Evolutionary conservation across 2,797 vertebrate species (phyloP).

Genomic region (Sebastolobus alascanus): DNA sequence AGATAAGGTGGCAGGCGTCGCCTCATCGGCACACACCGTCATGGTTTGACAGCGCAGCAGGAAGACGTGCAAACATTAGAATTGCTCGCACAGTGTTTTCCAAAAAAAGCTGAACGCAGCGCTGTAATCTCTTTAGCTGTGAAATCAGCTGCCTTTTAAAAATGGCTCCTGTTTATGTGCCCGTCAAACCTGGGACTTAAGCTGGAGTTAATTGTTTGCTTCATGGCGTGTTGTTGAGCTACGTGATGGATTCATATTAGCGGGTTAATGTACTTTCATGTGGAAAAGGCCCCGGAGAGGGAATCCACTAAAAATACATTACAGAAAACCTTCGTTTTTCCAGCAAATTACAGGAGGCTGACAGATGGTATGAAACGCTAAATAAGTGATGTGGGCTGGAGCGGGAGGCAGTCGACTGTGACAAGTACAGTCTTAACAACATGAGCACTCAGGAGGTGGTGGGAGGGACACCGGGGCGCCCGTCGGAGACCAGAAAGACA

Average conservation of each 20-base stretch:
- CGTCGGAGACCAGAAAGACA: slow-evolving; percentile 20
- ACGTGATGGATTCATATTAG: slow-evolving; percentile 76
- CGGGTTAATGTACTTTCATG: slow-evolving; percentile 78
- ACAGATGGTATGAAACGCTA: slow-evolving; percentile 72
- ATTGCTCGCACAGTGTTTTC: slow-evolving; percentile 42
- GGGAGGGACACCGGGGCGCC: slow-evolving; percentile 7
- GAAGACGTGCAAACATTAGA: slow-evolving; percentile 64
- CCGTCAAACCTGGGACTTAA: slow-evolving; percentile 76
- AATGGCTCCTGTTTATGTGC: slow-evolving; percentile 74
- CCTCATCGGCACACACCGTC: slow-evolving; percentile 65
- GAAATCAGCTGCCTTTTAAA: slow-evolving; percentile 81
- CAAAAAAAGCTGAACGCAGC: slow-evolving; percentile 68
- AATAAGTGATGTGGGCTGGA: slow-evolving; percentile 73
- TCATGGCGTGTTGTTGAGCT: slow-evolving; percentile 71
- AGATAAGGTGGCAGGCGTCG: slow-evolving; percentile 61
- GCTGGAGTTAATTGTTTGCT: slow-evolving; percentile 79
- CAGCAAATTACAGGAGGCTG: slow-evolving; percentile 67
- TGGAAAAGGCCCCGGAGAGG: slow-evolving; percentile 64
- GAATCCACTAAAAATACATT: slow-evolving; percentile 74
- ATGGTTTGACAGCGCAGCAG: slow-evolving; percentile 71
- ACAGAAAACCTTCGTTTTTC: slow-evolving; percentile 61
- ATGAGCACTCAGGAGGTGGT: slow-evolving; percentile 33
- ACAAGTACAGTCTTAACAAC: slow-evolving; percentile 51
- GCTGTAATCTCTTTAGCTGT: slow-evolving; percentile 82
- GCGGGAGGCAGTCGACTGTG: slow-evolving; percentile 68